Evolutionary conservation across 64 coral and sea anemone genomes (phyloP).

Genomic region (Astreopora myriophthalma): DNA sequence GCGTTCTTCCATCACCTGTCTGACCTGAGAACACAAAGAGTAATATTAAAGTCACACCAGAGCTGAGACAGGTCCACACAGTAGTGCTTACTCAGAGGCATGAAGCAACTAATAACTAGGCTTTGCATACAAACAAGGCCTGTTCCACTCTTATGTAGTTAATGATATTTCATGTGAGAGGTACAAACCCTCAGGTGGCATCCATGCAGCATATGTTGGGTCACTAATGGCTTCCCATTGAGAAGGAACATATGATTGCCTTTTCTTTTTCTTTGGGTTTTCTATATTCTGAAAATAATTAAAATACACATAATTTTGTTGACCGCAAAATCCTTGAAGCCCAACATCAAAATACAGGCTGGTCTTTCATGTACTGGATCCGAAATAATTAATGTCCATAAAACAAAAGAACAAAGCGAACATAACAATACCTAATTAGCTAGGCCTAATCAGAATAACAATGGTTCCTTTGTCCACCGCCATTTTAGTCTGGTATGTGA

Average conservation of each 20-base stretch:
- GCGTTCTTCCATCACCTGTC: conserved; percentile 83
- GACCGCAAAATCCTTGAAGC: too few species aligned
- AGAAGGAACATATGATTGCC: conserved; percentile 54
- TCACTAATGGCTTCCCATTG: conserved; percentile 73
- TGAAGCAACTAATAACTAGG: background rate
- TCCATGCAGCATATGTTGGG: conserved; percentile 63
- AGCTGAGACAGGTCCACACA: background rate
- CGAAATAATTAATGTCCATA: too few species aligned
- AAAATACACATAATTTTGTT: background rate
- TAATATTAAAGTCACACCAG: background rate
- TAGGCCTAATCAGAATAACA: too few species aligned
- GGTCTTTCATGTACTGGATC: too few species aligned
- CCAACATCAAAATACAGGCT: too few species aligned
- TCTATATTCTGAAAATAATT: conserved; percentile 24
- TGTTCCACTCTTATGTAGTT: too few species aligned
- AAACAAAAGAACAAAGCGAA: background rate
- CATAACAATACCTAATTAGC: too few species aligned
- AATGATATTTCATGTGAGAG: background rate
- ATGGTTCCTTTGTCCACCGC: too few species aligned
- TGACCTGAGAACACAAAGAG: conserved; percentile 71
- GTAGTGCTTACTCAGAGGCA: background rate
- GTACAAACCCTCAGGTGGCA: conserved; percentile 59
- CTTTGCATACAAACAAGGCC: too few species aligned
- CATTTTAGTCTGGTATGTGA: too few species aligned
- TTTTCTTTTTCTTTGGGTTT: conserved; percentile 73